phyloP scores from a whole-genome alignment of 2,797 vertebrate genomes.

The Muscicapa striata region DNA sequence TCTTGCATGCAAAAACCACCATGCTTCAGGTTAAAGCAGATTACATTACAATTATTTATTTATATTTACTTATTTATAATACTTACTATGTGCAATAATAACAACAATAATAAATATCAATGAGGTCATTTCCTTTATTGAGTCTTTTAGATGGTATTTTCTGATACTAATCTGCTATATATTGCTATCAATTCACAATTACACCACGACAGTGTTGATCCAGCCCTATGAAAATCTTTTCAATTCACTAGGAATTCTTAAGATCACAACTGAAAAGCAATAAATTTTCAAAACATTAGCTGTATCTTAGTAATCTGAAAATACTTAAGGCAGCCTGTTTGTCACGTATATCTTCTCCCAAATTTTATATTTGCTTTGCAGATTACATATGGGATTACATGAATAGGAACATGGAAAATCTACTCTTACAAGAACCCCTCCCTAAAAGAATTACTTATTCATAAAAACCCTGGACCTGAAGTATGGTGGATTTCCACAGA shows the following conservation, averaged over 20 bases:
- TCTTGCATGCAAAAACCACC: neutral
- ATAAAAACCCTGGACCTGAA: neutral
- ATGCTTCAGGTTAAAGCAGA: neutral
- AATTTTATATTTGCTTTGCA: neutral
- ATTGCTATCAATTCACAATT: neutral
- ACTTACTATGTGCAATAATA: neutral
- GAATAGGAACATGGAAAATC: neutral
- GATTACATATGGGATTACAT: neutral
- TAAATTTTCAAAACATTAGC: neutral
- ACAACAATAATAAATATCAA: neutral
- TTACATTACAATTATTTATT: neutral
- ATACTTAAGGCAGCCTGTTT: neutral
- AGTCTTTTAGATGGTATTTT: neutral
- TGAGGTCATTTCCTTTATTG: neutral
- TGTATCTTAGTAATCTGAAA: neutral
- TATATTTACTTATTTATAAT: neutral
- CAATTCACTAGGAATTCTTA: neutral
- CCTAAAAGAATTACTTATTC: neutral
- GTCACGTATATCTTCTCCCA: neutral
- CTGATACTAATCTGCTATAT: neutral
- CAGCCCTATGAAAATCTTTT: neutral
- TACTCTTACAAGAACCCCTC: neutral
- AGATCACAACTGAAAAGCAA: neutral
- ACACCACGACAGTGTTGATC: neutral
- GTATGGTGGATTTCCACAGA: neutral